Conservation (phyloP, 2,113 vertebrate species). For the Tylochromis polylepis region DNA sequence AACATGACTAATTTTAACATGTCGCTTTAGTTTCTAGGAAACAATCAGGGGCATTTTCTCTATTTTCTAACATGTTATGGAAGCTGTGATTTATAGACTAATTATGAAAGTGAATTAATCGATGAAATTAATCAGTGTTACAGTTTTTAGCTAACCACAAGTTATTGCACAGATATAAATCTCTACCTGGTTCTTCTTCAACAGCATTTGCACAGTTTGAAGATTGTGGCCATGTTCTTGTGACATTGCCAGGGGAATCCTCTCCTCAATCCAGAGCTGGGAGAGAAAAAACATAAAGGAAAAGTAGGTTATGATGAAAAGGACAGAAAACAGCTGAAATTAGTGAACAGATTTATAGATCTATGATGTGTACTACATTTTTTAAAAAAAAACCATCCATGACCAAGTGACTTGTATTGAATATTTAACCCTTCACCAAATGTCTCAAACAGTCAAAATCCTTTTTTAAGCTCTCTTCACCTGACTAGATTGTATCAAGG, state of each 20-base stretch:
- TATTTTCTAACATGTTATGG: neutral
- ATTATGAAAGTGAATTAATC: neutral
- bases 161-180: neutral
- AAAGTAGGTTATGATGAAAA: neutral
- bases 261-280: conserved; percentile 93
- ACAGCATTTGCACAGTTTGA: conserved; percentile 85
- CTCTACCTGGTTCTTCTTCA: conserved; percentile 90
- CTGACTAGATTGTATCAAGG: conserved; percentile 20
- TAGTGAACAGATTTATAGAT: neutral
- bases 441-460: conserved; percentile 12
- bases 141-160: neutral
- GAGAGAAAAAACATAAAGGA: neutral
- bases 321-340: neutral
- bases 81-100: neutral
- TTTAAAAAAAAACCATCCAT: neutral
- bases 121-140: neutral
- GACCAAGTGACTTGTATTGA: neutral
- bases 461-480: neutral
- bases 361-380: neutral
- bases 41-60: neutral
- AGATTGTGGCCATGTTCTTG: conserved; percentile 85
- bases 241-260: conserved; percentile 83
- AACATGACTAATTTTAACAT: neutral
- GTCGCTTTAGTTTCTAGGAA: fast-evolving
- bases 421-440: neutral